Percentiles rank a stretch among this genome's conserved stretches.
These are phyloP conservation scores for Aplysina aerophoba DNA, from an alignment of 37 sponge, comb jelly and placozoan species.

Conservation along the genomic window DNA sequence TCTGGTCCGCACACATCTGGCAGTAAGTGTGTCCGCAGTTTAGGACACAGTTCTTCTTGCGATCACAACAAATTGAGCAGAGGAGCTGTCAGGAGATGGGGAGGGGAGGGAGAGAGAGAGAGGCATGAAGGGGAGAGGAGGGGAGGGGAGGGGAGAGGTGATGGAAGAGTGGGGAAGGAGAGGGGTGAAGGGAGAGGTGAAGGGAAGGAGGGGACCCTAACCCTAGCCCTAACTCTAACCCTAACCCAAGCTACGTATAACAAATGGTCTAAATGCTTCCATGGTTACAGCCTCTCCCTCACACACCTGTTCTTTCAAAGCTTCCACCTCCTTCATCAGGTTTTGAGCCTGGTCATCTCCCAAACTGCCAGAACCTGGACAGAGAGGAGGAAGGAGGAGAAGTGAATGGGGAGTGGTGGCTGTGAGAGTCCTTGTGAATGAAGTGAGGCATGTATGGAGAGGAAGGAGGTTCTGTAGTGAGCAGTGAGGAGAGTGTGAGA, in stretches of 20 bases:
- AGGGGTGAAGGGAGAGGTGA: slow-evolving; percentile 9
- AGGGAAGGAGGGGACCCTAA: slow-evolving; percentile 15
- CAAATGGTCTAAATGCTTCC: too few species aligned
- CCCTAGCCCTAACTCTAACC: too few species aligned
- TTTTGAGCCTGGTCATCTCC: slow-evolving; percentile 2
- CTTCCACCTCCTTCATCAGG: slow-evolving; percentile 74
- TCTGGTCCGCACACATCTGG: slow-evolving; percentile 84
- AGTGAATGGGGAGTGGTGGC: too few species aligned
- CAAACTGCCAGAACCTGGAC: background rate
- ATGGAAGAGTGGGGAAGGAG: background rate
- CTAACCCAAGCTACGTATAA: too few species aligned
- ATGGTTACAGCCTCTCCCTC: background rate
- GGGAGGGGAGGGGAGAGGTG: background rate
- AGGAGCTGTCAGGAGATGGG: slow-evolving; percentile 49
- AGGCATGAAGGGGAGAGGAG: background rate
- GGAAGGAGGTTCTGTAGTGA: too few species aligned
- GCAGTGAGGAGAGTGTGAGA: too few species aligned
- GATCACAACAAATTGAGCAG: slow-evolving; percentile 90
- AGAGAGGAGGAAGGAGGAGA: too few species aligned
- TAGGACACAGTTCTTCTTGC: slow-evolving; percentile 85
- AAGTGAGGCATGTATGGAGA: too few species aligned
- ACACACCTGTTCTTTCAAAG: slow-evolving; percentile 81
- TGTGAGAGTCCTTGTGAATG: too few species aligned
- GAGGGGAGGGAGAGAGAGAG: background rate
- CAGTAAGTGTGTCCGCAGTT: slow-evolving; percentile 94